Evolutionary conservation across 2,113 vertebrate genomes (phyloP).

Genomic region (Oceanites oceanicus): DNA sequence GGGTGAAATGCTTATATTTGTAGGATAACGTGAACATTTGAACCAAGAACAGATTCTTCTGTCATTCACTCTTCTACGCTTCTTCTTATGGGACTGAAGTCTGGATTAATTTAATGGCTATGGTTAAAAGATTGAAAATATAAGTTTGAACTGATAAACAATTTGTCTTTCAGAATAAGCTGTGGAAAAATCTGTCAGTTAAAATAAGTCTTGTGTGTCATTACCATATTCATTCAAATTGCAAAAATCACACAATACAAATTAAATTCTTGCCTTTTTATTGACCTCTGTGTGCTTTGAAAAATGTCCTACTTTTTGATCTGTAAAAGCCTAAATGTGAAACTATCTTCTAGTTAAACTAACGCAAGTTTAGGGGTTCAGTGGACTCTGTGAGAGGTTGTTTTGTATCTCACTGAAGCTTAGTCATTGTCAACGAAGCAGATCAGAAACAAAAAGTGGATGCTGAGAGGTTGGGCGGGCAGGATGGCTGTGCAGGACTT

Average conservation of each 20-base stretch:
- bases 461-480: not conserved
- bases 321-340: not conserved
- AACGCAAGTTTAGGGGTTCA: fast-evolving
- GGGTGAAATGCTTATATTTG: not conserved
- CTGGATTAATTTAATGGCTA: not conserved
- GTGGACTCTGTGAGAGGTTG: not conserved
- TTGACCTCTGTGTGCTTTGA: not conserved
- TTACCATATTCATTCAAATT: not conserved
- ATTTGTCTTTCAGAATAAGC: not conserved
- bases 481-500: not conserved
- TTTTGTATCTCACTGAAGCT: not conserved
- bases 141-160: not conserved
- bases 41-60: not conserved
- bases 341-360: not conserved
- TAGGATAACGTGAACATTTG: not conserved
- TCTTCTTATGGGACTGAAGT: not conserved
- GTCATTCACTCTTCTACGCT: not conserved
- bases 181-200: not conserved
- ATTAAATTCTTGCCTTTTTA: not conserved
- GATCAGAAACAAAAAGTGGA: not conserved
- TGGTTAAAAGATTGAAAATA: not conserved
- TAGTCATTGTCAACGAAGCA: not conserved
- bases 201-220: not conserved
- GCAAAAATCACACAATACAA: not conserved
- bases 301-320: not conserved